Base-by-base conservation (phyloP, 2,888 invertebrate species). In the Drosophila barbarae region DNA sequence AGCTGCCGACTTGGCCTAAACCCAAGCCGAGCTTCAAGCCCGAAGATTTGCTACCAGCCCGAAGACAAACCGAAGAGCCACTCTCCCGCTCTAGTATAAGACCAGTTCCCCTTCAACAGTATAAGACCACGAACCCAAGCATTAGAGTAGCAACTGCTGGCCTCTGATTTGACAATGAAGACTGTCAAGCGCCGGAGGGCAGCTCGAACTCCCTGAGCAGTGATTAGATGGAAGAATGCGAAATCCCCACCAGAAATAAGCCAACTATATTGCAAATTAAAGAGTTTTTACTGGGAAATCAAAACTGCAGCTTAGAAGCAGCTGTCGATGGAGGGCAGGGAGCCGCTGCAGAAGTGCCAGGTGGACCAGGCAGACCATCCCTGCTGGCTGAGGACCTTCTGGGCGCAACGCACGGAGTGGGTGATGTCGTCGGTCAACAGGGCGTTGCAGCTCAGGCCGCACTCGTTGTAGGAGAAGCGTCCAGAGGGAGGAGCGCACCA, bases 291-390 rank as follows among this genome's bases (percentile, higher is more conserved):
- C 12, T 39, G n/a, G 21, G 38, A 51, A 30, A 21, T 23, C 9
- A 13, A 35, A 30, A 5, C 5, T 13, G 30, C 10, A 23, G 30
- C 38, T 30, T 82, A 86, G 75, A 86, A 87, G 65, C 85, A 87
- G 30, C 52, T 51, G 55, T 86, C 56, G 69, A 84, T 82, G 66
- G 76, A 80, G 23, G 84, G 75, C 57, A 86, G 72, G 12, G 38
- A 30, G 28, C 86, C 86, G 21, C 41, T 54, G 71, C 86, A 86
- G 73, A 35, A 85, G 13, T 82, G 46, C 78, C 76, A 86, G 60
- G 76, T 76, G 58, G 84, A 76, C 88, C 88, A 89, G 26, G 88
- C 88, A 1, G 69, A 36, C 78, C 81, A 88, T 21, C 87, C 87
- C 71, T 87, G 86, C 55, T 85, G 77, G 23, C 65, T 61, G 39